Conservation (phyloP, 64 coral and sea anemone genomes). For the Pocillopora verrucosa region DNA sequence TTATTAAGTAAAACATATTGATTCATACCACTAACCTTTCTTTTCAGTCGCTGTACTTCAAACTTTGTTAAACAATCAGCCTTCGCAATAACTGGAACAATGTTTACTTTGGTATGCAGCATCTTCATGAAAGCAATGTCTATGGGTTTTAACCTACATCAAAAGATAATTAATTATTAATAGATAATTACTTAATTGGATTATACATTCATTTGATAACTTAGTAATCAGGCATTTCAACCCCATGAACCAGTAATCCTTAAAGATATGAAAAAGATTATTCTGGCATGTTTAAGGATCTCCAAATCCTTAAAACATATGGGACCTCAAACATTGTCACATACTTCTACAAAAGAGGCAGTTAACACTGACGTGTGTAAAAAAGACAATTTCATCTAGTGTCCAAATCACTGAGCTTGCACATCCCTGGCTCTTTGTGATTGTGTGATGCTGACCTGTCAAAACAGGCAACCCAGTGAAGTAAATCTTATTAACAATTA, state of each 20-base stretch:
- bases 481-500: not conserved
- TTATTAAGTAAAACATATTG: not conserved
- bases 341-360: too few species aligned
- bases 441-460: not conserved
- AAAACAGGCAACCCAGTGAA: not conserved
- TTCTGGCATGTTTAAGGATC: too few species aligned
- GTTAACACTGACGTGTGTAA: too few species aligned
- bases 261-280: too few species aligned
- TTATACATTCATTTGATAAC: too few species aligned
- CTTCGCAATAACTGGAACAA: slow-evolving; percentile 98
- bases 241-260: too few species aligned
- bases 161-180: not conserved
- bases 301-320: too few species aligned
- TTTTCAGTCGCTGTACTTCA: slow-evolving; percentile 86
- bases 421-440: not conserved
- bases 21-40: slow-evolving; percentile 60
- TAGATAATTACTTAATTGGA: too few species aligned
- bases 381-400: too few species aligned
- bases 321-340: too few species aligned
- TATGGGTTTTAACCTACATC: slow-evolving; percentile 80
- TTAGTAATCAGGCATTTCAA: too few species aligned
- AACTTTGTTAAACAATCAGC: slow-evolving; percentile 80
- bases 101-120: slow-evolving; percentile 92
- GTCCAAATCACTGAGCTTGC: not conserved
- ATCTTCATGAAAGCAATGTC: slow-evolving; percentile 95